Base-by-base conservation (phyloP, 1,140 invertebrate species). In the Proctacanthus coquilletti region DNA sequence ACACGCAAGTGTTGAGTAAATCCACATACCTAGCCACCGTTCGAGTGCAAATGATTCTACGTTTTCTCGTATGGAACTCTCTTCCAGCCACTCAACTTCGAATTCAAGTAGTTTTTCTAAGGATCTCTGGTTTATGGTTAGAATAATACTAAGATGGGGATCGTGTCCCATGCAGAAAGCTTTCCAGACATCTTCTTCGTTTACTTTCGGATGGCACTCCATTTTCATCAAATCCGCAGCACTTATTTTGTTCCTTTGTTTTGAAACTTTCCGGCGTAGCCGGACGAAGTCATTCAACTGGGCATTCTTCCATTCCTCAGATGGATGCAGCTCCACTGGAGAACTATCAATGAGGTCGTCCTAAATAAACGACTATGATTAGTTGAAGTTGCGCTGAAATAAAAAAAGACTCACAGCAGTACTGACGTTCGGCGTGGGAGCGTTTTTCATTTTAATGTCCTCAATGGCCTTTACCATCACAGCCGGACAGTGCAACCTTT, bases 21-120 rank as follows among this genome's bases (percentile, higher is more conserved):
- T 31, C 56, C 56, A 59, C 4, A 42, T 46, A 0, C 53, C 55
- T 0, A 59, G 36, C 56, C 56, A 59, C 11, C 41, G 36, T 19
- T 56, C 52, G 0, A 29, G 32, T 21, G n/a, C 21, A 1, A 36
- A 10, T 3, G 58, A 35, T 37, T 56, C 55, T 25, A 52, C 30
- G 29, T 25, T 8, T 38, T 23, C 37, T 42, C 15, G 11, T 27
- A 13, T 10, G 33, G 5, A 2, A 8, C 3, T n/a, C 11, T 43
- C 33, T 6, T 53, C 42, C n/a, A 59, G 34, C 56, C 56, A 59
- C 17, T 54, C 49, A 32, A 40, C 35, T 0, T 49, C 39, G 41
- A 47, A 44, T 36, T 53, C 51, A n/a, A 59, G 40, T 11, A 59
- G 19, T 4, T 42, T 39, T 25, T 58, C 56, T 31, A 59, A 36